phyloP scores from a whole-genome alignment of 2,888 invertebrate genomes.

The Leucania comma region DNA sequence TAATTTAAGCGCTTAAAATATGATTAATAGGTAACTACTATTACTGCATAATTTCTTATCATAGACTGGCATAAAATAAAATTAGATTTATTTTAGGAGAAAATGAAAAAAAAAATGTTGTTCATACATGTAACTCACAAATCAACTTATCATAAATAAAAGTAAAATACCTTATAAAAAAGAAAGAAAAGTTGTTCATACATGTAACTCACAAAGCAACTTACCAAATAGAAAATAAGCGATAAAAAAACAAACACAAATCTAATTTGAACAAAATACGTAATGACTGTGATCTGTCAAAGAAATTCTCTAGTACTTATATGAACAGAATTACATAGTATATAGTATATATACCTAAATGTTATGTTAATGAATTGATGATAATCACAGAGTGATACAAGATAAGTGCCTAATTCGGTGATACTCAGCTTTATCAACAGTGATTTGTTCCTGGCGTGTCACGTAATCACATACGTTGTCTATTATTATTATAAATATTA shows the following conservation, averaged over 20 bases:
- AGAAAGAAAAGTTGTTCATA: not conserved
- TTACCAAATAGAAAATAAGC: constrained; percentile 23
- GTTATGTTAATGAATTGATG: constrained; percentile 17
- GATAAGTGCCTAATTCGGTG: constrained; percentile 44
- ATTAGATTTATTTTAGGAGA: no score
- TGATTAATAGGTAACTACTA: not conserved
- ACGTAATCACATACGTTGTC: constrained; percentile 13
- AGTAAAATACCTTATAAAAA: not conserved
- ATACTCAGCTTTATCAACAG: constrained; percentile 32
- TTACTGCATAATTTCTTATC: not conserved
- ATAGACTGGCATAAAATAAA: not conserved
- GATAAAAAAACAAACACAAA: not conserved
- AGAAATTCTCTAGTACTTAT: constrained; percentile 32
- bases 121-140: not conserved
- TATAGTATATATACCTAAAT: constrained; percentile 8
- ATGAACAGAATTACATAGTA: constrained; percentile 8
- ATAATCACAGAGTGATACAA: constrained; percentile 35
- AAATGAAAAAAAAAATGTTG: not conserved
- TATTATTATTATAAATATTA: constrained; percentile 7
- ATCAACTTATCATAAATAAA: constrained; percentile 25
- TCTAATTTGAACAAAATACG: constrained; percentile 9
- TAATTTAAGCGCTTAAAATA: not conserved
- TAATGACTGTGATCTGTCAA: constrained; percentile 13
- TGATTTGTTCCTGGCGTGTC: constrained; percentile 42
- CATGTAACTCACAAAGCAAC: not conserved